Percentiles rank a stretch among this genome's conserved stretches.
Conservation (phyloP, 23 tunicate species). For the Botrylloides violaceus region DNA sequence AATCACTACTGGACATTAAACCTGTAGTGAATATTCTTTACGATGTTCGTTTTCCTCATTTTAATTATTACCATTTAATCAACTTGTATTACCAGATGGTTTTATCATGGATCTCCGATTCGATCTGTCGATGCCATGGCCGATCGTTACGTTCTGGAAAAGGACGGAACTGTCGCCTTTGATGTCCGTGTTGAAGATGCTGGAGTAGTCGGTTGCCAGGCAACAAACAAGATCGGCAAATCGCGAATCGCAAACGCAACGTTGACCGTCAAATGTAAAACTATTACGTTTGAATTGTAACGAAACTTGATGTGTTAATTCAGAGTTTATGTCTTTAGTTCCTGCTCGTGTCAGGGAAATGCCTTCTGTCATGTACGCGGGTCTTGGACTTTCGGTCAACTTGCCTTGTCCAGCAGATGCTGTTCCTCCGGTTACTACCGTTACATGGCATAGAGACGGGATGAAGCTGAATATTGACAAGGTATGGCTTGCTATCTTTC, state of each 20-base stretch:
- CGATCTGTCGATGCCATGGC: not conserved
- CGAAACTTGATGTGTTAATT: not conserved
- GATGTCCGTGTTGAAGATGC: not conserved
- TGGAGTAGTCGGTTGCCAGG: conserved; percentile 55
- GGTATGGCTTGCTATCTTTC: conserved; percentile 5
- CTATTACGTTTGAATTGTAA: not conserved
- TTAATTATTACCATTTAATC: too few relatives aligned
- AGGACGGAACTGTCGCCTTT: conserved; percentile 41
- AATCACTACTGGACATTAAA: too few relatives aligned
- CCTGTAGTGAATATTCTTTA: too few relatives aligned
- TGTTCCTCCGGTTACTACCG: conserved; percentile 47
- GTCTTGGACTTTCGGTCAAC: conserved; percentile 31
- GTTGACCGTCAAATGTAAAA: conserved; percentile 63
- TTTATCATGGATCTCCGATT: conserved; percentile 34
- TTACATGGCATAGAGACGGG: conserved; percentile 67
- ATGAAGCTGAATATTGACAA: conserved; percentile 15
- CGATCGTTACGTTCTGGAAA: not conserved
- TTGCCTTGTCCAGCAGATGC: conserved; percentile 56
- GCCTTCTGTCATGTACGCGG: conserved; percentile 59
- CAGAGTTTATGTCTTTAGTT: conserved; percentile 21
- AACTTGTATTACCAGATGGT: conserved; percentile 65
- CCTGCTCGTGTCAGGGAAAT: conserved; percentile 43
- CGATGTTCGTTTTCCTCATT: too few relatives aligned
- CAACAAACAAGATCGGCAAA: conserved; percentile 57
- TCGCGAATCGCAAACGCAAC: conserved; percentile 38